Evolutionary conservation across 2,797 vertebrate species (phyloP).

Genomic region (Borostomias antarcticus): DNA sequence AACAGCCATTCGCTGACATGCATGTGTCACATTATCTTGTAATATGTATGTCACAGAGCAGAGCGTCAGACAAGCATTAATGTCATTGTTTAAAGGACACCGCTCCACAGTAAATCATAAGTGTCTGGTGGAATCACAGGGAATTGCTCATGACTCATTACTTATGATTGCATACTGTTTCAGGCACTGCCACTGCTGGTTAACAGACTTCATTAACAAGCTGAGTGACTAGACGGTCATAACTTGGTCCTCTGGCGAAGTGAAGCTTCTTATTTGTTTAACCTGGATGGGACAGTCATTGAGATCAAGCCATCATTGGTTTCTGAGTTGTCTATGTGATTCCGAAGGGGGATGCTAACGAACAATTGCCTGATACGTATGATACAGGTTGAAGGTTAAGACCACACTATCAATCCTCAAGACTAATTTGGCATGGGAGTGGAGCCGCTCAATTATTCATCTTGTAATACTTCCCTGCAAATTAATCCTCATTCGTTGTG

Average conservation of each 20-base stretch:
- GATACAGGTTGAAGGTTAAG: slow-evolving; percentile 64
- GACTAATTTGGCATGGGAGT: slow-evolving; percentile 73
- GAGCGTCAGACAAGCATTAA: slow-evolving; percentile 35
- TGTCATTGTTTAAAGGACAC: slow-evolving; percentile 52
- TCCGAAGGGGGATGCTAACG: slow-evolving; percentile 37
- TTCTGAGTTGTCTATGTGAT: slow-evolving; percentile 48
- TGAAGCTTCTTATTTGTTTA: slow-evolving; percentile 50
- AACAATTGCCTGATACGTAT: slow-evolving; percentile 63
- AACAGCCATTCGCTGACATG: background rate
- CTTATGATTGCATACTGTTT: slow-evolving; percentile 47
- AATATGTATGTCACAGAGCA: slow-evolving; percentile 10
- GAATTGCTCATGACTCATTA: slow-evolving; percentile 50
- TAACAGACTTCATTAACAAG: slow-evolving; percentile 68
- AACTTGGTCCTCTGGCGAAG: slow-evolving; percentile 42
- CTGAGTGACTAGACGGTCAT: slow-evolving; percentile 48
- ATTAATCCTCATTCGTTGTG: slow-evolving; percentile 76
- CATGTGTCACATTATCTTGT: background rate
- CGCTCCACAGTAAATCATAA: slow-evolving; percentile 47
- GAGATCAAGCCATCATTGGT: slow-evolving; percentile 63
- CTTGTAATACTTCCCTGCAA: slow-evolving; percentile 73
- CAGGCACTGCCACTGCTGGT: slow-evolving; percentile 55
- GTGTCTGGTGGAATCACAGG: slow-evolving; percentile 54
- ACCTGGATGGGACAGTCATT: slow-evolving; percentile 42
- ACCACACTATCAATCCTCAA: slow-evolving; percentile 72
- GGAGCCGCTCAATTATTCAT: slow-evolving; percentile 78